These are phyloP conservation scores for Lasioglossum zephyrum DNA, from an alignment of 2,888 invertebrate species.

Conservation along the genomic window DNA sequence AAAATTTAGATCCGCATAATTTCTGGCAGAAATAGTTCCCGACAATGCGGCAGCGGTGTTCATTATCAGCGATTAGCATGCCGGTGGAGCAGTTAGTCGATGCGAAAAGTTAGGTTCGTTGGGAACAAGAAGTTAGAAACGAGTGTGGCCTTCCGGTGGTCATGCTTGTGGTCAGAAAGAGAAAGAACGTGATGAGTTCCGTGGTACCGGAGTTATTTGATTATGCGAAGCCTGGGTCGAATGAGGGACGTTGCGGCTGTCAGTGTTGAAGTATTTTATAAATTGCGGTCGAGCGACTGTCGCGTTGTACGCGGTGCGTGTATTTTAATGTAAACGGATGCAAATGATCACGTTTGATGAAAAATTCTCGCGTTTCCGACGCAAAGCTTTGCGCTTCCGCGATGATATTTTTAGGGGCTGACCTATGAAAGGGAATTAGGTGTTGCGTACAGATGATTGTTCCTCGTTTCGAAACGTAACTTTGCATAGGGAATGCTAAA, in stretches of 20 bases:
- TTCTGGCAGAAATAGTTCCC: slow-evolving; percentile 13
- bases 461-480: not conserved
- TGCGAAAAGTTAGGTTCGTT: not conserved
- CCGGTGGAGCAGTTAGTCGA: slow-evolving; percentile 3
- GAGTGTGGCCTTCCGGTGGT: not conserved
- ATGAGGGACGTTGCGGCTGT: slow-evolving; percentile 42
- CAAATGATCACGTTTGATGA: not conserved
- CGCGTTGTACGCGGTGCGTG: slow-evolving; percentile 18
- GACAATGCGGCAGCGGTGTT: slow-evolving; percentile 30
- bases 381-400: not conserved
- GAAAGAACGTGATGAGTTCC: slow-evolving; percentile 37
- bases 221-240: slow-evolving; percentile 19
- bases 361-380: not conserved
- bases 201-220: slow-evolving; percentile 48
- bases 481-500: not conserved
- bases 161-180: not conserved
- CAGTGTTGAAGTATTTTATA: slow-evolving; percentile 42
- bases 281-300: slow-evolving; percentile 28
- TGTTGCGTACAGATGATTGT: not conserved
- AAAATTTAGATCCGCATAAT: not conserved
- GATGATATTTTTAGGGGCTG: not conserved
- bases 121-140: not conserved
- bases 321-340: slow-evolving; percentile 32
- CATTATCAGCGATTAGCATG: slow-evolving; percentile 47
- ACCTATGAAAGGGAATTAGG: not conserved